Evolutionary conservation across 1,140 invertebrate species (phyloP), one percentile per base, ranked within the genome.

Genomic region (Sipha flava): DNA sequence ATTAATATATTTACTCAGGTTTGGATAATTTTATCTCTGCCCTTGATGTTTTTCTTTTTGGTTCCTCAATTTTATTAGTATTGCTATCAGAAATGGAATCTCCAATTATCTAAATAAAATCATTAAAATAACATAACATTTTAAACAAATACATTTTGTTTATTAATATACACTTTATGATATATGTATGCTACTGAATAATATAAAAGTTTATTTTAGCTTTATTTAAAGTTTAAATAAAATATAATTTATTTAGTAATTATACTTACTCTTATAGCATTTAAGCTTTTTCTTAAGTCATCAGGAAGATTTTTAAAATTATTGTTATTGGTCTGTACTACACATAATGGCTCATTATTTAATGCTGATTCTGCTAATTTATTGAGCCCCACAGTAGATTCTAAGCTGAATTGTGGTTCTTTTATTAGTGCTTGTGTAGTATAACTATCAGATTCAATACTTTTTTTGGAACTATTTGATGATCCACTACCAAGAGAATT

Each of bases 21-120:
- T 85, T 85, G 59, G 88, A 86, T 79, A 91, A 83, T 75, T 89
- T 88, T 37, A 91, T 90, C 84, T 91, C 89, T 3, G 90, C 88
- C 84, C 91, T 91, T 40, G 88, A 89, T 16, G 89, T 88, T 12
- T 88, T 88, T 80, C 90, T 87, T 4, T 82, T 80, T 1, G 82
- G 83, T 34, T 83, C 80, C 6, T 81, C 81, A 4, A 82, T 80
- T n/a, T 82, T 81, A 80, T 81, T 84, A 26, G 80, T 82, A 23
- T 79, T 79, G 29, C 54, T 80, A 57, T 79, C 72, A 64, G 81
- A 57, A 21, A 83, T 83, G 9, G 82, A 82, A 80, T 82, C 80
- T n/a, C 81, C 80, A 73, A 82, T 83, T 52, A 84, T 82, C 82
- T 83, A 66, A 64, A 81, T 64, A 80, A 62, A 34, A 68, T 49